phyloP scores from a whole-genome alignment of 2,113 vertebrate species.

The Cromileptes altivelis region DNA sequence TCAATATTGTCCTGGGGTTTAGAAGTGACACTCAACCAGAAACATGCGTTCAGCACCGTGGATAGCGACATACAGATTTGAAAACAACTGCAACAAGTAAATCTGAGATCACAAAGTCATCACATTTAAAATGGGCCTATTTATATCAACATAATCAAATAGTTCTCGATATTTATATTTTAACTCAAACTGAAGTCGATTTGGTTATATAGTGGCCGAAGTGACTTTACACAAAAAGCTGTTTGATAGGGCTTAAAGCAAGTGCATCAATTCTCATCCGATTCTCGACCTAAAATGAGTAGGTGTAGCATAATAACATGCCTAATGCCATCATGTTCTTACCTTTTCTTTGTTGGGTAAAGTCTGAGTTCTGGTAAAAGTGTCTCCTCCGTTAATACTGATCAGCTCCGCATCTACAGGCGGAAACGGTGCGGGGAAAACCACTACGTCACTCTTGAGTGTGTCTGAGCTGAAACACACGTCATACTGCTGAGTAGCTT shows the following conservation, averaged over 20 bases:
- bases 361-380: too few relatives aligned
- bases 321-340: background rate
- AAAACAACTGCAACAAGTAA: background rate
- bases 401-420: conserved; percentile 14
- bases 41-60: background rate
- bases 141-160: background rate
- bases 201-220: too few relatives aligned
- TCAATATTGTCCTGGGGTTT: background rate
- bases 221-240: too few relatives aligned
- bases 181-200: too few relatives aligned
- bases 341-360: background rate
- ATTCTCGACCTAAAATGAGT: too few relatives aligned
- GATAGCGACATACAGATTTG: background rate
- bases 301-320: background rate
- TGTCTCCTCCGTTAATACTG: too few relatives aligned
- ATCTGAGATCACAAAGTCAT: background rate
- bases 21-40: background rate
- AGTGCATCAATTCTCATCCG: too few relatives aligned
- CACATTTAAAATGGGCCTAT: background rate
- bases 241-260: too few relatives aligned
- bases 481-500: too few relatives aligned
- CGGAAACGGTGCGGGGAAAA: conserved; percentile 42
- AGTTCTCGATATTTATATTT: too few relatives aligned
- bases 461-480: too few relatives aligned
- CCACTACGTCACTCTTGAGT: too few relatives aligned